Base-by-base conservation (phyloP, 2,797 vertebrate species). In the Pteronotus mesoamericanus region DNA sequence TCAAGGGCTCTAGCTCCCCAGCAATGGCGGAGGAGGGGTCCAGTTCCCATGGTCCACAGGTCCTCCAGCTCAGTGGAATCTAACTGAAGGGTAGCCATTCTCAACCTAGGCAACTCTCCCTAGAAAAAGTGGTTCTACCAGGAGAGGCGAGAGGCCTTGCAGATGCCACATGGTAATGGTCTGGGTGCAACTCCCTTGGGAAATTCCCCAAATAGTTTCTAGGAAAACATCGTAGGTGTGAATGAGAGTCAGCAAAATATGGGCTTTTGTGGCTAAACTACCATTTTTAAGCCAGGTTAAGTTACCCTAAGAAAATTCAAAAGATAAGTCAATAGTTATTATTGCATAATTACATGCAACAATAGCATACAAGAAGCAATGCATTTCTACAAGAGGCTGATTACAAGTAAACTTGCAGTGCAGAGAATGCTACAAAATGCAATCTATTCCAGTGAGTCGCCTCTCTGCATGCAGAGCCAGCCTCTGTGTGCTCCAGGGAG, bases 201-300 rank as follows among this genome's bases (percentile, higher is more conserved):
- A 94, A 91, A 59, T 1, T 29, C 26, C 9, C 29, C 64, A 39
- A 26, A 37, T 5, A 19, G 16, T 64, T 75, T 79, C 64, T 7
- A 48, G 39, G 34, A 6, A 83, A 51, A 29, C 6, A 11, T 0
- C 11, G 2, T 2, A 7, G 16, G 14, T 7, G 24, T 3, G 71
- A 71, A 32, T 18, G 21, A 48, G 46, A 51, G 8, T 44, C 46
- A 44, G 29, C 42, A 74, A 89, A 64, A 16, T 57, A 75, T 22
- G 34, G 5, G 64, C 9, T 72, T 15, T 42, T 74, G 51, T 18
- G 18, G 7, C 21, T 29, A n/a, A 91, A 86, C 9, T 18, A 86
- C 19, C 37, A 57, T 14, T 89, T 92, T 85, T 26, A 68, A 86
- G 53, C 15, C 69, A 74, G 80, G 18, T 32, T 46, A 64, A 69